A percentile compares a stretch with the other conserved stretches of the same genome.
These are phyloP conservation scores for Cloeon dipterum DNA, from an alignment of 2,888 invertebrate species.

Conservation along the genomic window DNA sequence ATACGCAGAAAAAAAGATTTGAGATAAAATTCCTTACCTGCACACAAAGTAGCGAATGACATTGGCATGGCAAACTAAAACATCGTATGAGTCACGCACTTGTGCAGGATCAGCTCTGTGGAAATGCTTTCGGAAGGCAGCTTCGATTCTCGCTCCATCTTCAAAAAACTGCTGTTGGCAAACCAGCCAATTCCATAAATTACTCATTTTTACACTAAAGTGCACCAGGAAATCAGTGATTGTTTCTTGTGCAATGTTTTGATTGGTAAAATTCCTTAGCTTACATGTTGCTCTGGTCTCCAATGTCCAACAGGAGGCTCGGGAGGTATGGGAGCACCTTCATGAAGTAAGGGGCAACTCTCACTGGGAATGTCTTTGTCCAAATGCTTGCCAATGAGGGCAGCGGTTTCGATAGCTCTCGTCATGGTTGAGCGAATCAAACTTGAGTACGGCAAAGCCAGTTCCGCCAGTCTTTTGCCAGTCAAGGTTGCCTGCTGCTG, in stretches of 20 bases:
- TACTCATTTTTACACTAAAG: slow-evolving; percentile 5
- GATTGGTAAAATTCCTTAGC: slow-evolving; percentile 10
- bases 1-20: slow-evolving; percentile 3
- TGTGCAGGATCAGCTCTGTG: slow-evolving; percentile 68
- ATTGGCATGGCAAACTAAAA: slow-evolving; percentile 93
- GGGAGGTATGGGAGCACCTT: slow-evolving; percentile 87
- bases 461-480: slow-evolving; percentile 48
- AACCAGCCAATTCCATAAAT: slow-evolving; percentile 10
- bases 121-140: slow-evolving; percentile 83
- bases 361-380: slow-evolving; percentile 26
- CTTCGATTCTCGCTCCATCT: slow-evolving; percentile 87
- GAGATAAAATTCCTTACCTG: slow-evolving; percentile 46
- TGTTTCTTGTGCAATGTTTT: slow-evolving; percentile 1
- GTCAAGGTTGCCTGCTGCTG: slow-evolving; percentile 65
- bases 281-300: slow-evolving; percentile 59
- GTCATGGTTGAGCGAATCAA: slow-evolving; percentile 81
- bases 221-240: slow-evolving; percentile 1
- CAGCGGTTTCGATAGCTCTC: slow-evolving; percentile 76
- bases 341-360: slow-evolving; percentile 54
- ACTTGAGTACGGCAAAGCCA: slow-evolving; percentile 55
- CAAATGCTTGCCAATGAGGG: slow-evolving; percentile 51
- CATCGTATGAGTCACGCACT: slow-evolving; percentile 58
- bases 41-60: slow-evolving; percentile 92
- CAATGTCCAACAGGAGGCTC: slow-evolving; percentile 78
- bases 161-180: slow-evolving; percentile 66